Conservation (phyloP, 2,888 invertebrate genomes). For the Pachliopta kotzebuea region DNA sequence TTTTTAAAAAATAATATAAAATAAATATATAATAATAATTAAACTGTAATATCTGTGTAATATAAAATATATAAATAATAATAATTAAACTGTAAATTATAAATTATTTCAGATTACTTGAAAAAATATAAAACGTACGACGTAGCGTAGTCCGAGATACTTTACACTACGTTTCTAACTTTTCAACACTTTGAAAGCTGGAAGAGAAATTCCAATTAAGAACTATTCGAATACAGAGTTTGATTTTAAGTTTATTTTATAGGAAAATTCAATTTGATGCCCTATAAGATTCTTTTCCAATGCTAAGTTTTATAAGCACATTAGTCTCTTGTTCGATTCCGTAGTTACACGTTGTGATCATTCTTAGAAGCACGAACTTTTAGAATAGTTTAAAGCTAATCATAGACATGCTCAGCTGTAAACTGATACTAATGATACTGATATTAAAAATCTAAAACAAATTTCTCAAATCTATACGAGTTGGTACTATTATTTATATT, state of each 20-base stretch:
- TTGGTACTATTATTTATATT: background rate
- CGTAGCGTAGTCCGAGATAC: background rate
- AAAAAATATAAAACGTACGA: background rate
- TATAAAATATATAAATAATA: no score
- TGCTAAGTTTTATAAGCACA: background rate
- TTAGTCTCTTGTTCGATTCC: no score
- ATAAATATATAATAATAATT: no score
- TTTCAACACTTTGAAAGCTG: constrained; percentile 13
- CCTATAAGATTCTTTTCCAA: background rate
- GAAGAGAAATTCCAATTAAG: constrained; percentile 24
- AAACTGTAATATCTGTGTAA: no score
- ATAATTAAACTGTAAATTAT: no score
- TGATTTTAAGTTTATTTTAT: constrained; percentile 17
- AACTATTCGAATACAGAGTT: constrained; percentile 18
- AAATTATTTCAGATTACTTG: background rate
- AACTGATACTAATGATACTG: no score
- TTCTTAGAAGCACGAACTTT: no score
- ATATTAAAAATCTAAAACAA: background rate
- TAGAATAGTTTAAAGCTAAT: no score
- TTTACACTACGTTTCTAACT: constrained; percentile 12
- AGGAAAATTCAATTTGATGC: background rate
- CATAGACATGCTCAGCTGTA: no score
- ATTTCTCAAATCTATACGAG: background rate
- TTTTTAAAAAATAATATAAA: background rate
- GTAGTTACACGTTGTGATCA: no score